These are phyloP conservation scores for Colius striatus DNA, from an alignment of 2,113 vertebrate genomes.

Conservation along the genomic window DNA sequence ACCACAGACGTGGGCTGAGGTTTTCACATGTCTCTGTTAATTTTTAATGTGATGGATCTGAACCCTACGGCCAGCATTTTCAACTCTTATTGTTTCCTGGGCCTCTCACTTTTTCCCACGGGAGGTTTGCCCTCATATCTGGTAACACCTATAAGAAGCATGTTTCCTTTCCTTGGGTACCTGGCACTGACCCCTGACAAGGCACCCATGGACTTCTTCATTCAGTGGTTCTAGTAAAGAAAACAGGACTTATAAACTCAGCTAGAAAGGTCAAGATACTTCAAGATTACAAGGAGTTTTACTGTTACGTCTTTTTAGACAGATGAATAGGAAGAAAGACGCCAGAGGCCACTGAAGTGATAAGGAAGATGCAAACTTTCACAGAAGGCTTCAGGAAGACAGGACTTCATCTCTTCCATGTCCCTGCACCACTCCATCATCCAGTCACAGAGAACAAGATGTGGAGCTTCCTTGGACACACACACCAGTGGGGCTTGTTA, in stretches of 20 bases:
- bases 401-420: not conserved
- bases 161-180: not conserved
- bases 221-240: not conserved
- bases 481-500: fast-evolving
- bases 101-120: not conserved
- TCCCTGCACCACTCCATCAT: not conserved
- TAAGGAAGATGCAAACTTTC: not conserved
- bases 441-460: no score
- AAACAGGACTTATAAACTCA: not conserved
- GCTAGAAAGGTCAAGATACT: not conserved
- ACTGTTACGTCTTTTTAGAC: not conserved
- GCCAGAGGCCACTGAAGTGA: not conserved
- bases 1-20: not conserved
- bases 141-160: not conserved
- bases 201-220: fast-evolving
- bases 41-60: not conserved
- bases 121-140: fast-evolving
- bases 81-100: not conserved
- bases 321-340: not conserved
- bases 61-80: not conserved
- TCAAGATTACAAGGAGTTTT: not conserved
- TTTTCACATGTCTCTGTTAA: not conserved
- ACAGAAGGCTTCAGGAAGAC: not conserved
- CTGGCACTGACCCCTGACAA: not conserved
- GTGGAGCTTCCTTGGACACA: not conserved